Base-by-base conservation (phyloP, 2,797 vertebrate genomes). In the Eospalax fontanierii region DNA sequence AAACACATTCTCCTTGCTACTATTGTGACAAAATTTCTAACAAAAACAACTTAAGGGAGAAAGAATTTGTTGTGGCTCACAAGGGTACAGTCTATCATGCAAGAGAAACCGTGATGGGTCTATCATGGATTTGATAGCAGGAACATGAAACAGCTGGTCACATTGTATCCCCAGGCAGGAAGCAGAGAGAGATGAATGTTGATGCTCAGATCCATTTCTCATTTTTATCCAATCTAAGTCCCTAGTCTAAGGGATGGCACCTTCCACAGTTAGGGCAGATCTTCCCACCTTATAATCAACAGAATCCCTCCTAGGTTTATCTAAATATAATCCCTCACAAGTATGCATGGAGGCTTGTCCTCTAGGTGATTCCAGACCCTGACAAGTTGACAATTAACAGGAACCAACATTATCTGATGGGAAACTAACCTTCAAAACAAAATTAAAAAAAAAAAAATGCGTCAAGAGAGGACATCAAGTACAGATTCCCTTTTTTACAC, bases 401-500 rank as follows among this genome's bases (percentile, higher is more conserved):
- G 54, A 46, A 54, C 30, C 75, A 78, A 21, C 46, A 78, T 15
- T 61, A 86, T 57, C 54, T 91, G 54, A 85, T 87, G 40, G 24
- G 30, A 89, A 96, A 95, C 28, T 87, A 89, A 92, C 19, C 46
- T 63, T 84, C 80, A 85, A 87, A 91, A 89, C 6, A 38, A 38
- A 71, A 70, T n/a, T 15, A n/a, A 11, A 24, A 16, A 38, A 4
- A 66, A 66, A 88, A 97, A 92, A 79, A 38, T 80, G 93, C 1
- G 90, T 16, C 43, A 94, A 79, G 40, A 81, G 81, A 86, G 89
- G 71, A 92, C 35, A 38, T 93, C 68, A 82, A 6, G 22, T 80
- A 73, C 65, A 91, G 78, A 90, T 91, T 94, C 90, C 30, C 28
- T n/a, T 81, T 54, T 9, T 73, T 87, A 80, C 3, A 66, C 0